phyloP scores from a whole-genome alignment of 2,113 vertebrate genomes.

The Panthera leo region DNA sequence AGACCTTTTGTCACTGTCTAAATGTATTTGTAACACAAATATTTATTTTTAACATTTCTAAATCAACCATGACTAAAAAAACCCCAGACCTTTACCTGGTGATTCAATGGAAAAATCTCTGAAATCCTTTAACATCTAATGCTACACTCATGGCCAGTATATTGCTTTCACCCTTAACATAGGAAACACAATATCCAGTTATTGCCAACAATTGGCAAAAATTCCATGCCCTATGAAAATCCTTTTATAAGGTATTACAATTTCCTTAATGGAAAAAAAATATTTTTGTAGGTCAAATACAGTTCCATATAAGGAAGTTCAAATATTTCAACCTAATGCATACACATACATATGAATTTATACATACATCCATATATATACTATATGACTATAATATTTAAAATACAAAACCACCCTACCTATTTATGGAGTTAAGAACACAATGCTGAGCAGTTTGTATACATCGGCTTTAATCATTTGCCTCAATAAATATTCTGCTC shows the following conservation, averaged over 20 bases:
- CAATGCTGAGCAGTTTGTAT: neutral
- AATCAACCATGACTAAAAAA: neutral
- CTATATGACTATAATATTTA: neutral
- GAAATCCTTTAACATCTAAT: neutral
- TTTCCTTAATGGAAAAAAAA: constrained; percentile 47
- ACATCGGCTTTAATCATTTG: neutral
- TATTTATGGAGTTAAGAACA: neutral
- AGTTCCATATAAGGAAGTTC: constrained; percentile 43
- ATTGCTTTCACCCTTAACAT: neutral
- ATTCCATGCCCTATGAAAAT: neutral
- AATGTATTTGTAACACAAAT: neutral
- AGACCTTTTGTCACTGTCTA: neutral
- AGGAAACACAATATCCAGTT: neutral
- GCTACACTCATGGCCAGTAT: neutral
- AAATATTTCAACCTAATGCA: neutral
- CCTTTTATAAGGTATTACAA: constrained; percentile 38
- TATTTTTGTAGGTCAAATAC: constrained; percentile 29
- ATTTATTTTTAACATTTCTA: neutral
- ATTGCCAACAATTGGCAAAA: constrained; percentile 27
- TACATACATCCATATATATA: neutral
- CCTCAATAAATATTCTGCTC: neutral
- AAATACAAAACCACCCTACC: neutral
- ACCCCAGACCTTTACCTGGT: neutral
- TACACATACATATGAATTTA: neutral
- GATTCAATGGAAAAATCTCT: neutral